These are phyloP conservation scores for Fundulus diaphanus DNA, from an alignment of 2,797 vertebrate genomes.

Conservation along the genomic window DNA sequence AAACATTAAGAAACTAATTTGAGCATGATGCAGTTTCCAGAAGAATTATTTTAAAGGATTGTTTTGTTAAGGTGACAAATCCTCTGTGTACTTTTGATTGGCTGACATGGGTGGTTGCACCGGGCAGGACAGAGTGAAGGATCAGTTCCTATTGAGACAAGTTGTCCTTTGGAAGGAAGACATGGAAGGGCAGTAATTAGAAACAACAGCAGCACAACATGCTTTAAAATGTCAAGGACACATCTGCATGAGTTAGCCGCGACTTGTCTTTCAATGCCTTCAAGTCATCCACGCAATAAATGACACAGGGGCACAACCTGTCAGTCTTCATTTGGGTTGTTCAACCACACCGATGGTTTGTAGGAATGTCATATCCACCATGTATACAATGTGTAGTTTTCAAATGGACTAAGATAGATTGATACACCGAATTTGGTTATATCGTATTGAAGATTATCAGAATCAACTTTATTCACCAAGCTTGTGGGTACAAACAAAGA, in stretches of 20 bases:
- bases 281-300: conserved; percentile 5
- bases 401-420: neutral
- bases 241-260: neutral
- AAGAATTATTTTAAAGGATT: conserved; percentile 7
- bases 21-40: neutral
- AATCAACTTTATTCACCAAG: too few species aligned
- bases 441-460: too few species aligned
- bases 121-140: conserved; percentile 7
- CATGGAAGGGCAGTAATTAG: neutral
- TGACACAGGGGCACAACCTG: conserved; percentile 5
- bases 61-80: conserved; percentile 10
- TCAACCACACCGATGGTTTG: neutral
- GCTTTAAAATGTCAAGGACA: conserved; percentile 10
- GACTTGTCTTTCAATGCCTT: conserved; percentile 7
- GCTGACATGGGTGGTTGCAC: neutral
- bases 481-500: too few species aligned
- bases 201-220: conserved; percentile 1
- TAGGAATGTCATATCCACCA: neutral
- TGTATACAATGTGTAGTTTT: conserved; percentile 2
- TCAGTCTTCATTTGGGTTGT: neutral
- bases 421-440: too few species aligned
- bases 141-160: neutral
- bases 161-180: conserved; percentile 6
- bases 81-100: conserved; percentile 1
- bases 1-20: neutral